Evolutionary conservation across 1,140 invertebrate species (phyloP).

Genomic region (Formica exsecta): DNA sequence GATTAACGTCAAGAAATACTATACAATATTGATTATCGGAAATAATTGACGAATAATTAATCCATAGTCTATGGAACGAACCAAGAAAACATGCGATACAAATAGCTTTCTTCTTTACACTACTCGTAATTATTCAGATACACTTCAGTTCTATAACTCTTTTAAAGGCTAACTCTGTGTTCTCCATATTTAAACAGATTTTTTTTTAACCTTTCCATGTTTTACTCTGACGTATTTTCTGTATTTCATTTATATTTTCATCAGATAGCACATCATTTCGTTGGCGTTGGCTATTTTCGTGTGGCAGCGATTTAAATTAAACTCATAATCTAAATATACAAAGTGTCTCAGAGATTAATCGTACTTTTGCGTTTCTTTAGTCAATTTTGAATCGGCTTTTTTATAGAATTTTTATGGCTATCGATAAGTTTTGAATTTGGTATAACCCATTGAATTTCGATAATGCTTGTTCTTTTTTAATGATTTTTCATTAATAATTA

Average conservation of each 20-base stretch:
- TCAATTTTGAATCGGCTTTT: not conserved
- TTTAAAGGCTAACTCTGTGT: not conserved
- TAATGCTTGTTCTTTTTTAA: no score
- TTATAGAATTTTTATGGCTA: no score
- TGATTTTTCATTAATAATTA: no score
- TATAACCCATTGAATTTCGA: no score
- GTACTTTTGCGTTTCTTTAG: not conserved
- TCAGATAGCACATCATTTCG: conserved; percentile 5
- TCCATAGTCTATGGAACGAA: not conserved
- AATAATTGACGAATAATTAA: conserved; percentile 44
- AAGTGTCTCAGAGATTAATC: not conserved
- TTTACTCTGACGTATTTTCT: conserved; percentile 31
- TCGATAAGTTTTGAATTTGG: no score
- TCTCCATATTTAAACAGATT: conserved; percentile 42
- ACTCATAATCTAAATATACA: not conserved
- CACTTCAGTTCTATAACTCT: not conserved
- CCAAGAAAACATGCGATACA: not conserved
- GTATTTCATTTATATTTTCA: not conserved
- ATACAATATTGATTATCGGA: conserved; percentile 24
- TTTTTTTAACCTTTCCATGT: not conserved
- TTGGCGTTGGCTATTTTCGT: not conserved
- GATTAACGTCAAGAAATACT: conserved; percentile 24
- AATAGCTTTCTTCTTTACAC: conserved; percentile 26
- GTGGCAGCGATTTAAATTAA: not conserved
- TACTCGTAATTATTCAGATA: conserved; percentile 35